Evolutionary conservation across 2,797 vertebrate genomes (phyloP).

Genomic region (Cuculus canorus): DNA sequence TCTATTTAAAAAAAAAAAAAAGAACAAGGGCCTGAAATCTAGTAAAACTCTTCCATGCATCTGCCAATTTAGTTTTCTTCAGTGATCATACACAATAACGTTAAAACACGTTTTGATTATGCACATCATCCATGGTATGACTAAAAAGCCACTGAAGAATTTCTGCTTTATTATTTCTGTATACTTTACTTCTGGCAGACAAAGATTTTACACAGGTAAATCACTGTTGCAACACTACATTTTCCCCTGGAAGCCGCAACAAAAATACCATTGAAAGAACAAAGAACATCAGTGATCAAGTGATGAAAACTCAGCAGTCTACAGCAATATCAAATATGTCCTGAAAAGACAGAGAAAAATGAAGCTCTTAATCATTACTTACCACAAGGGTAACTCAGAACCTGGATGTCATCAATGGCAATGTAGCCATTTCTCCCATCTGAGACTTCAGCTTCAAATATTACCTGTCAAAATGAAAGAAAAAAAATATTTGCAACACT

Average conservation of each 20-base stretch:
- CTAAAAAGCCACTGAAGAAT: not conserved
- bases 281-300: constrained; percentile 16
- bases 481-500: constrained; percentile 70
- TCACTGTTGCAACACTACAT: not conserved
- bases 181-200: not conserved
- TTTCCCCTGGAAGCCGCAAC: constrained; percentile 19
- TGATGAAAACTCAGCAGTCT: constrained; percentile 58
- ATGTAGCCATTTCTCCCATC: constrained; percentile 94
- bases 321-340: constrained; percentile 48
- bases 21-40: not conserved
- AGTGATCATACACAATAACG: not conserved
- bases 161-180: not conserved
- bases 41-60: not conserved
- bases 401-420: constrained; percentile 98
- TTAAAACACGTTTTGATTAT: not conserved
- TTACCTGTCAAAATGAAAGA: constrained; percentile 86
- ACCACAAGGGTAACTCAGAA: constrained; percentile 98
- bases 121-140: not conserved
- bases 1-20: not conserved
- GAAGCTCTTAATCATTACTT: constrained; percentile 81
- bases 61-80: not conserved
- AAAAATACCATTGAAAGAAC: constrained; percentile 43
- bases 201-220: constrained; percentile 28
- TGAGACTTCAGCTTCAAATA: constrained; percentile 97
- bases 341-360: constrained; percentile 71